These are phyloP conservation scores for Echinarachnius parma DNA, from an alignment of 53 echinoderm and acorn worm species.

Conservation along the genomic window DNA sequence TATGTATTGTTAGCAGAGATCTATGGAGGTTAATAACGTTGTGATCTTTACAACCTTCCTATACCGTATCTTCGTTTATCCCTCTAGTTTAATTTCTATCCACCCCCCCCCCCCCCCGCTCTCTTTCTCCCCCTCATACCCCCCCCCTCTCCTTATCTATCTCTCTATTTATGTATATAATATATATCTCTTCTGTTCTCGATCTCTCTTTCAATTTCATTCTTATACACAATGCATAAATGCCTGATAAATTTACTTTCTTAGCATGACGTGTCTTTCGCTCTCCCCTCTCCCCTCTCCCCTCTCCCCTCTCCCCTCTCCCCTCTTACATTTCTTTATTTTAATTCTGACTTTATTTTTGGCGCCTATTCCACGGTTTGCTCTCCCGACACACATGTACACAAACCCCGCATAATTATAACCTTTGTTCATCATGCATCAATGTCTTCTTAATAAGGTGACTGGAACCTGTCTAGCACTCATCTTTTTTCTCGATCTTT, in stretches of 20 bases:
- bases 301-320: background rate
- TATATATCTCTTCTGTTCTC: background rate
- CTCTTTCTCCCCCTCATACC: background rate
- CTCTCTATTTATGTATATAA: background rate
- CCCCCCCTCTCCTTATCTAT: background rate
- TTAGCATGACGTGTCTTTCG: constrained; percentile 13
- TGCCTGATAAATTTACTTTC: too few relatives aligned
- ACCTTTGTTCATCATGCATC: constrained; percentile 27
- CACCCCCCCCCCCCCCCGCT: background rate
- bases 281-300: background rate
- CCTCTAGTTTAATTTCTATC: too few relatives aligned
- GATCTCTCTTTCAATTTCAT: background rate
- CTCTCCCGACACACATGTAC: constrained; percentile 26
- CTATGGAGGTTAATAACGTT: too few relatives aligned
- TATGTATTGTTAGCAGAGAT: too few relatives aligned
- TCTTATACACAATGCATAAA: too few relatives aligned
- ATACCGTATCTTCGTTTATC: too few relatives aligned
- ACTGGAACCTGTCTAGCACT: too few relatives aligned
- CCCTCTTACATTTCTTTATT: background rate
- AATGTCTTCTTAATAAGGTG: too few relatives aligned
- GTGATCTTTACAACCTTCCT: too few relatives aligned
- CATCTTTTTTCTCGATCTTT: too few relatives aligned
- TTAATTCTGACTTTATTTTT: background rate
- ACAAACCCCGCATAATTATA: constrained; percentile 38
- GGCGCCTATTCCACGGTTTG: constrained; percentile 27